A percentile compares a stretch with the other conserved stretches of the same genome.
Evolutionary conservation across 2,113 vertebrate genomes (phyloP).

Genomic region (Gnathonemus longibarbis): DNA sequence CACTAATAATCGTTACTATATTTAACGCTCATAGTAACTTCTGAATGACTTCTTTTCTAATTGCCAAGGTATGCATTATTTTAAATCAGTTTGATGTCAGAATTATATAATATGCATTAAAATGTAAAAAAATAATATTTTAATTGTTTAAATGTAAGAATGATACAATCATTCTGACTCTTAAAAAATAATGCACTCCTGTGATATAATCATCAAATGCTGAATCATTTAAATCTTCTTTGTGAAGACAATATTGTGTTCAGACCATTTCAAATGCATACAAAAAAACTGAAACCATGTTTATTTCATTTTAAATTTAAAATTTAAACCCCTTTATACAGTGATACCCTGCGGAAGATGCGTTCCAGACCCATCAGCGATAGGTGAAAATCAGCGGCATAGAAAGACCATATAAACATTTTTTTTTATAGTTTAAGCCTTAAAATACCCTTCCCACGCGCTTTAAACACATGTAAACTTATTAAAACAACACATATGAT

Average conservation of each 20-base stretch:
- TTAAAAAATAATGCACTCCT: not conserved
- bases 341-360: no score
- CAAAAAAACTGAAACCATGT: not conserved
- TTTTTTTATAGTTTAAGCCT: no score
- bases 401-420: no score
- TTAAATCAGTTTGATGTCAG: not conserved
- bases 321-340: not conserved
- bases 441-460: no score
- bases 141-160: not conserved
- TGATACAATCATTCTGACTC: not conserved
- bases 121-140: not conserved
- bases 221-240: not conserved
- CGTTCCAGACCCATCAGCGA: no score
- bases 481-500: no score
- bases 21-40: not conserved
- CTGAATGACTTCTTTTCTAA: not conserved
- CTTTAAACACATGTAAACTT: no score
- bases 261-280: not conserved
- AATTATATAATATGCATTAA: not conserved
- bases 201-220: not conserved
- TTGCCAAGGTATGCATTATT: not conserved
- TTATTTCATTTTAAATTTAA: not conserved
- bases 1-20: not conserved
- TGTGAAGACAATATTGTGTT: not conserved
- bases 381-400: no score